Base-by-base conservation (phyloP, 92 coral and sea anemone species). In the Heteractis magnifica region DNA sequence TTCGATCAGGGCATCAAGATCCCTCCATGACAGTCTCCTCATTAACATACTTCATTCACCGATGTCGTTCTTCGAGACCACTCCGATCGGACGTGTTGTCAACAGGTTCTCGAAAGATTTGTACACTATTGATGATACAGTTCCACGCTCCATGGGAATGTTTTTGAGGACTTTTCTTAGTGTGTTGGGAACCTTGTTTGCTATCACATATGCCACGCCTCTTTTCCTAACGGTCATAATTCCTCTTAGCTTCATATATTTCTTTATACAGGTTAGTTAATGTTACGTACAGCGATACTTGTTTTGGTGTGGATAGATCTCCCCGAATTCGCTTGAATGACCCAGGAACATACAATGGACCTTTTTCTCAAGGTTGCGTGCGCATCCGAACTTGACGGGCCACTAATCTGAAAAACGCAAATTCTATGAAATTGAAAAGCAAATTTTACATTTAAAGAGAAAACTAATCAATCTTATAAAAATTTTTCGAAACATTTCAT, bases 41-140 rank as follows among this genome's bases (percentile, higher is more conserved):
- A 88, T 83, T 71, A 91, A 91, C 72, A 87, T 95, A 34, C 85
- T 95, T 82, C 98, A 93, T 84, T 79, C 93, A 1, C 95, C 98
- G 7, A 89, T 95, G 95, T 85, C 98, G 12, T 95, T 95, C 86
- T 95, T 95, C 79, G 98, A 95, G 90, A 89, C 93, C 56, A 95
- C 98, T 5, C 98, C 98, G 23, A 90, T 94, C 58, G 98, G 98
- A 44, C 90, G 94, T 52, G 87, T 95, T 18, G 91, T 95, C 16
- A 95, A 95, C 90, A 91, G 98, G 75, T 95, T 95, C 80, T 95
- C 98, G 7, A 95, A 95, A 86, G 98, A 95, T 78, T 78, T 95
- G 56, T 90, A 94, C 73, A 91, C 92, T 23, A 91, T 95, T 16
- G 98, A 95, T 72, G 93, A 92, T 65, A 75, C 89, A 76, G 93